These are phyloP conservation scores for Panzeria rudis DNA, from an alignment of 2,888 invertebrate genomes.

Conservation along the genomic window DNA sequence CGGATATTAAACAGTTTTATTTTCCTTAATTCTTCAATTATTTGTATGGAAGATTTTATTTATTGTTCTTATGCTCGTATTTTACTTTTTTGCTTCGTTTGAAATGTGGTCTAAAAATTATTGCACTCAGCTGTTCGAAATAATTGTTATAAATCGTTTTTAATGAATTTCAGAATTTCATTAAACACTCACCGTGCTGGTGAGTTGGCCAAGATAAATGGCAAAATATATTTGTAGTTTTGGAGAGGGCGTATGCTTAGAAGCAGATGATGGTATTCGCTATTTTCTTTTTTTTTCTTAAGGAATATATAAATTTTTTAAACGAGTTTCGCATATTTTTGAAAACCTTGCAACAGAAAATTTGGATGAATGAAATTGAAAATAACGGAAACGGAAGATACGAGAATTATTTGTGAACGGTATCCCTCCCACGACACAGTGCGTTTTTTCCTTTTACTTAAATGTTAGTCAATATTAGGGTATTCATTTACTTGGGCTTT, in stretches of 20 bases:
- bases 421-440: too few relatives aligned
- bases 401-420: too few relatives aligned
- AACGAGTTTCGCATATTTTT: too few relatives aligned
- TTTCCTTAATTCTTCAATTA: neutral
- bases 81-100: neutral
- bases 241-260: neutral
- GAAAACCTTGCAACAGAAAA: too few relatives aligned
- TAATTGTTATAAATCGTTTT: neutral
- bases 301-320: too few relatives aligned
- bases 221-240: conserved; percentile 6
- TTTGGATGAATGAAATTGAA: too few relatives aligned
- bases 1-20: conserved; percentile 4
- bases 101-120: conserved; percentile 13
- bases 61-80: neutral
- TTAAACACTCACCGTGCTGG: neutral
- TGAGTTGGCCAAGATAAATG: neutral
- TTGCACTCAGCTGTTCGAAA: conserved; percentile 44
- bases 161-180: conserved; percentile 1
- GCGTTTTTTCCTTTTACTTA: too few relatives aligned
- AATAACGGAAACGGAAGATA: too few relatives aligned
- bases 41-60: conserved; percentile 8
- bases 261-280: conserved; percentile 23
- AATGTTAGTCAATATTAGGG: too few relatives aligned
- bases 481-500: too few relatives aligned
- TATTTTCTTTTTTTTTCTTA: neutral